Evolutionary conservation across 1,140 invertebrate species (phyloP), one percentile per base, ranked within the genome.

Genomic region (Dendrolimus punctatus): DNA sequence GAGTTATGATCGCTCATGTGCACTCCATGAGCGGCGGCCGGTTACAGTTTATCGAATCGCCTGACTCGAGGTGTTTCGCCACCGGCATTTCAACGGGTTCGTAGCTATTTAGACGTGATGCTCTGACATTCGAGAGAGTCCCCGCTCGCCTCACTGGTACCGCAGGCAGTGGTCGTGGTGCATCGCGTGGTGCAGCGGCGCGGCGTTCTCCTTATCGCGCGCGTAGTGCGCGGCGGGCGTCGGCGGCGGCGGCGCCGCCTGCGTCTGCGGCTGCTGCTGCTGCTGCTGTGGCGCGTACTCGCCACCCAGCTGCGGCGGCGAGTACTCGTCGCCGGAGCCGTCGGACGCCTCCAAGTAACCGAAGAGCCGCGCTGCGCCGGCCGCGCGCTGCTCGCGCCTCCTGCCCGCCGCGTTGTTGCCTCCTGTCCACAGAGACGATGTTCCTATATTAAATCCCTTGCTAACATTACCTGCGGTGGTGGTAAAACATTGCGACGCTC

Each of bases 261-360:
- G 6, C 40, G 55, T 71, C 62, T 50, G 57, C 49, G 58, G 48
- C 37, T 57, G 64, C 46, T 61, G 42, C 40, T 38, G 57, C 50
- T 58, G 55, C 8, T 50, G 40, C 41, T 56, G 49, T 39, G 52
- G 10, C 39, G 57, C 39, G 53, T 66, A 75, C 60, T 77, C 72
- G n/a, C 58, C 49, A 38, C 51, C 54, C 55, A 74, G 60, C 59
- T 64, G 51, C 51, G 72, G 65, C 55, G 72, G 58, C 60, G 76
- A 76, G 72, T 82, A 85, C 62, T 86, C 83, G 69, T 85, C 87
- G 57, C 88, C 88, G 2, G 89, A 90, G 36, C 88, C 88, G 77
- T 90, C 90, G 40, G 87, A 89, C 8, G 89, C 89, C 67, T 90
- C 89, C 79, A 90, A 84, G 76, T 91, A 90, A 37, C 88, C 89